Percentiles rank a stretch among this genome's conserved stretches.
These are phyloP conservation scores for Fulica atra DNA, from an alignment of 2,113 vertebrate genomes.

Conservation along the genomic window DNA sequence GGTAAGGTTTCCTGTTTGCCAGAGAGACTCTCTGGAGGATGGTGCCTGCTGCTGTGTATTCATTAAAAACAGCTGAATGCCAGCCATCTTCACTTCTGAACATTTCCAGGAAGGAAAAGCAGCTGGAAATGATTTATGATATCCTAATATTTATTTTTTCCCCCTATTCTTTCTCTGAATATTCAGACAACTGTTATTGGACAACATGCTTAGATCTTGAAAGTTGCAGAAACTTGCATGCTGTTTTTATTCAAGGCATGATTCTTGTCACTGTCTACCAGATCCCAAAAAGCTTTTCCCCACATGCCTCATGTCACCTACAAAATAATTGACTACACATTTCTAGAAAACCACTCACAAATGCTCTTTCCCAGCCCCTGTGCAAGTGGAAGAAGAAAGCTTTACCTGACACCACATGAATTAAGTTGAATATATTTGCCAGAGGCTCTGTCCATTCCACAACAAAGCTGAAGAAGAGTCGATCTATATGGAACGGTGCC, in stretches of 20 bases:
- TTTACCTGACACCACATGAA: slow-evolving; percentile 82
- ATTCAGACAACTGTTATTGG: neutral
- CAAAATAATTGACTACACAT: neutral
- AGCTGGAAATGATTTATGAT: neutral
- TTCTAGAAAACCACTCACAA: neutral
- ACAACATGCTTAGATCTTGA: neutral
- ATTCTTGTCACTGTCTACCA: neutral
- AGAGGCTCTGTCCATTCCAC: slow-evolving; percentile 79
- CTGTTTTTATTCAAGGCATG: neutral
- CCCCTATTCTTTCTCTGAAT: neutral
- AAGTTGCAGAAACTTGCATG: neutral
- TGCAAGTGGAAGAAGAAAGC: neutral
- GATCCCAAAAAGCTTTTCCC: neutral
- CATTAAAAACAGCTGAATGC: neutral
- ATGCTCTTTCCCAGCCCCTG: too few species aligned
- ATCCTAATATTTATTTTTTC: too few species aligned
- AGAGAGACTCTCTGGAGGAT: neutral
- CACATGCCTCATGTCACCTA: neutral
- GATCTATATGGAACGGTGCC: slow-evolving; percentile 80
- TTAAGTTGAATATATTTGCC: slow-evolving; percentile 76
- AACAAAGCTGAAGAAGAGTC: slow-evolving; percentile 83
- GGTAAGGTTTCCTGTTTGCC: neutral
- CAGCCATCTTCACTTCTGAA: neutral
- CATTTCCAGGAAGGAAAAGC: neutral
- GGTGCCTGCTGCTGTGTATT: neutral